Evolutionary conservation across 2,113 vertebrate species (phyloP).

Genomic region (Elgaria multicarinata): DNA sequence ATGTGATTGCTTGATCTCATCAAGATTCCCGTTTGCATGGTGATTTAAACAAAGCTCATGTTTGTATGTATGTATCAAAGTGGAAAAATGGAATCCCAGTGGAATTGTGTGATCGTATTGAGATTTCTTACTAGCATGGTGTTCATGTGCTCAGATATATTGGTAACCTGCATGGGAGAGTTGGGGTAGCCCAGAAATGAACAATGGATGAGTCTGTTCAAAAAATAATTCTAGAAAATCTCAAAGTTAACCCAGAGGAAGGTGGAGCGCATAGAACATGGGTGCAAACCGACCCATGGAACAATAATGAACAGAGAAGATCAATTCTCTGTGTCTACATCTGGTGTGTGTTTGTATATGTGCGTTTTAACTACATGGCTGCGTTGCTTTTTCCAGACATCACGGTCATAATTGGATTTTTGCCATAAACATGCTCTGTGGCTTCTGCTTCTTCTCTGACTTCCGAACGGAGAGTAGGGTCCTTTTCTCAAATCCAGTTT

Average conservation of each 20-base stretch:
- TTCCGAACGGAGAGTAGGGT: background rate
- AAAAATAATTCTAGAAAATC: too few relatives aligned
- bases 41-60: background rate
- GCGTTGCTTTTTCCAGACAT: background rate
- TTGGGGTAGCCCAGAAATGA: too few relatives aligned
- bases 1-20: background rate
- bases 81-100: background rate
- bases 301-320: too few relatives aligned
- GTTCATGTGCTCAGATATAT: too few relatives aligned
- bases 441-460: background rate
- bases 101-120: background rate
- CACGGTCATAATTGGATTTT: background rate
- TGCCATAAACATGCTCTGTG: background rate
- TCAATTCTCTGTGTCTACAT: too few relatives aligned
- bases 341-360: too few relatives aligned
- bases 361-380: background rate
- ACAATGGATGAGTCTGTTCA: too few relatives aligned
- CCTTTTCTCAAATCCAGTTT: background rate
- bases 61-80: background rate
- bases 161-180: too few relatives aligned
- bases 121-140: background rate
- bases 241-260: too few relatives aligned
- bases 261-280: too few relatives aligned
- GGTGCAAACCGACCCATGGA: too few relatives aligned
- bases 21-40: background rate